Base-by-base conservation (phyloP, 2,113 vertebrate genomes). In the Acanthochromis polyacanthus region DNA sequence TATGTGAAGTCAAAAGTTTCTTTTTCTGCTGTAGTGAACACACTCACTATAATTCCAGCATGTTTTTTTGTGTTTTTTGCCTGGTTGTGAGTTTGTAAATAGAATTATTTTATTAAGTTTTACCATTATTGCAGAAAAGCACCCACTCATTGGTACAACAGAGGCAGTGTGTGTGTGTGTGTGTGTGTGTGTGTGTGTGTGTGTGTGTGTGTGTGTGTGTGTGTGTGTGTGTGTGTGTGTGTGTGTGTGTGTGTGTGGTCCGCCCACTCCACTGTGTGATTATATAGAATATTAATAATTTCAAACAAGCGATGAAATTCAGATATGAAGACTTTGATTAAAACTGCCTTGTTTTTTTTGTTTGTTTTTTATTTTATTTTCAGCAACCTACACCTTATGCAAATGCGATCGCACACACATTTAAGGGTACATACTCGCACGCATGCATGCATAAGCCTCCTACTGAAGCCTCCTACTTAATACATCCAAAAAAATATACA, bases 301-400 rank as follows among this genome's bases (percentile, higher is more conserved):
- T 12, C 40, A 43, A 43, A 43, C 36, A 10, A 36, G 40, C 40
- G 40, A 43, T 0, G 0, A 14, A 53, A 32, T 65, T 58, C 40
- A 43, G 40, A 43, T 43, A 43, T 9, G 40, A 43, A 43, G 12
- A 43, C 9, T 64, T 62, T 75, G 30, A 75, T 78, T 50, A 77
- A 73, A 20, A 65, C 19, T 38, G 32, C 51, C 20, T 52, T 65
- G 0, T 64, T 56, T 43, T 56, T 64, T 12, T 40, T 30, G 32
- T 9, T 36, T 25, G 25, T 36, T 10, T 36, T 36, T 36, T 36
- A 1, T 36, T 9, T 10, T 9, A 10, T 10, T 36, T 36, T 9
- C 40, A 61, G 36, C 45, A 57, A 10, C 71, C 45, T 57, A 83
- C 77, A 72, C 20, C n/a, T 79, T 79, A 69, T 69, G 74, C 59